These are phyloP conservation scores for Myodes glareolus DNA, from an alignment of 2,113 vertebrate genomes.

Conservation along the genomic window DNA sequence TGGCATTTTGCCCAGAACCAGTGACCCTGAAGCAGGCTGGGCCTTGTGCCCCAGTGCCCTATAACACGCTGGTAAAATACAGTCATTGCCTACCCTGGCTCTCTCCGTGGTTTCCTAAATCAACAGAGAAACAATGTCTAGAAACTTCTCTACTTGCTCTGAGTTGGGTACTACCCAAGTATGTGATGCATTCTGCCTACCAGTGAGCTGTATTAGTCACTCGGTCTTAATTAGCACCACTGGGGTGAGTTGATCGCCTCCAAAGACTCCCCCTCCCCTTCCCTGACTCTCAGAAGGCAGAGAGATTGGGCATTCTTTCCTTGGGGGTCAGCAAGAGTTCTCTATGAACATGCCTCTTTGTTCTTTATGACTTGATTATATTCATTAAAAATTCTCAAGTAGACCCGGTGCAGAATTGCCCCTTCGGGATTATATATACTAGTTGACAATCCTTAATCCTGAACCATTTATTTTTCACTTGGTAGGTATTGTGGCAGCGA, in stretches of 20 bases:
- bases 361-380: constrained; percentile 64
- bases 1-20: constrained; percentile 67
- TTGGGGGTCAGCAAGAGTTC: constrained; percentile 73
- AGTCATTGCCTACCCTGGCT: not conserved
- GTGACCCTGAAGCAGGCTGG: constrained; percentile 51
- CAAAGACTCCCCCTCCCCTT: not conserved
- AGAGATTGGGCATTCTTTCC: constrained; percentile 52
- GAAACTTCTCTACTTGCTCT: constrained; percentile 12
- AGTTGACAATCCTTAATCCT: constrained; percentile 52
- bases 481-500: constrained; percentile 13
- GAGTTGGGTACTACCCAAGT: not conserved
- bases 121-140: not conserved
- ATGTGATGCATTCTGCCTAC: not conserved
- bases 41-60: not conserved
- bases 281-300: not conserved
- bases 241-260: not conserved
- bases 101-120: not conserved
- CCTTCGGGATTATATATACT: constrained; percentile 59
- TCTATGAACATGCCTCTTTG: constrained; percentile 73
- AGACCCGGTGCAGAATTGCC: constrained; percentile 59
- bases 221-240: not conserved
- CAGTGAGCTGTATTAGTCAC: not conserved
- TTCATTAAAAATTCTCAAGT: constrained; percentile 37
- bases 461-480: constrained; percentile 54
- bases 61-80: not conserved